A percentile compares a stretch with the other conserved stretches of the same genome.
Evolutionary conservation across 1,140 invertebrate species (phyloP).

Genomic region (Calycopis cecrops): DNA sequence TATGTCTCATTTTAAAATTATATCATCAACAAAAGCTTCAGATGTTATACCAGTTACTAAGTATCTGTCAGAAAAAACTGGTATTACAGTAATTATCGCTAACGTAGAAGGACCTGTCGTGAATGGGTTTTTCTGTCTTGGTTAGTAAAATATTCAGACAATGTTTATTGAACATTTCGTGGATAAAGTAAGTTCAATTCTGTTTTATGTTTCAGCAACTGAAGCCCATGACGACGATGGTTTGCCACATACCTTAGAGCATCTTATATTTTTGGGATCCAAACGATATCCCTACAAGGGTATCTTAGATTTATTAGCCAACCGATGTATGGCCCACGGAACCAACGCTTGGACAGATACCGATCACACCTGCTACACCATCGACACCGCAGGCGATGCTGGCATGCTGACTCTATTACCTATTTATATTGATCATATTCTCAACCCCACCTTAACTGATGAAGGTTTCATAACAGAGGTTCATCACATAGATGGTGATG

Average conservation of each 20-base stretch:
- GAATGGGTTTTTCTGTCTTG: slow-evolving; percentile 89
- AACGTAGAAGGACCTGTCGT: slow-evolving; percentile 91
- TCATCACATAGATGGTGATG: slow-evolving; percentile 91
- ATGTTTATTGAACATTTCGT: not conserved
- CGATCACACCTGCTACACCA: slow-evolving; percentile 93
- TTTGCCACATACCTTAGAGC: slow-evolving; percentile 93
- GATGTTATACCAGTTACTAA: slow-evolving; percentile 87
- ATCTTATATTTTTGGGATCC: slow-evolving; percentile 93
- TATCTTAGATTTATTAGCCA: slow-evolving; percentile 90
- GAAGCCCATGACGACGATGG: slow-evolving; percentile 95
- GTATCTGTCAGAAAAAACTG: slow-evolving; percentile 87
- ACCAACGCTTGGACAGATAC: slow-evolving; percentile 92
- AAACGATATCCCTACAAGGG: slow-evolving; percentile 94
- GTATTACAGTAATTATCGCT: slow-evolving; percentile 86
- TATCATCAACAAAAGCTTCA: slow-evolving; percentile 79
- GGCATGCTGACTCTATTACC: slow-evolving; percentile 93
- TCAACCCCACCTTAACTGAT: slow-evolving; percentile 89
- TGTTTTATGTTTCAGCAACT: slow-evolving; percentile 80
- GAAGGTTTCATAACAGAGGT: slow-evolving; percentile 92
- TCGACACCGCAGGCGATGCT: slow-evolving; percentile 89
- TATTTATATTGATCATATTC: slow-evolving; percentile 93
- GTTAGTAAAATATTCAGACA: slow-evolving; percentile 71
- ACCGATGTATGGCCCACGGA: slow-evolving; percentile 91
- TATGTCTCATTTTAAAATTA: slow-evolving; percentile 77
- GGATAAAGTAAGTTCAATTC: not conserved